phyloP scores from a whole-genome alignment of 2,797 vertebrate genomes.

The Alfaro cultratus region DNA sequence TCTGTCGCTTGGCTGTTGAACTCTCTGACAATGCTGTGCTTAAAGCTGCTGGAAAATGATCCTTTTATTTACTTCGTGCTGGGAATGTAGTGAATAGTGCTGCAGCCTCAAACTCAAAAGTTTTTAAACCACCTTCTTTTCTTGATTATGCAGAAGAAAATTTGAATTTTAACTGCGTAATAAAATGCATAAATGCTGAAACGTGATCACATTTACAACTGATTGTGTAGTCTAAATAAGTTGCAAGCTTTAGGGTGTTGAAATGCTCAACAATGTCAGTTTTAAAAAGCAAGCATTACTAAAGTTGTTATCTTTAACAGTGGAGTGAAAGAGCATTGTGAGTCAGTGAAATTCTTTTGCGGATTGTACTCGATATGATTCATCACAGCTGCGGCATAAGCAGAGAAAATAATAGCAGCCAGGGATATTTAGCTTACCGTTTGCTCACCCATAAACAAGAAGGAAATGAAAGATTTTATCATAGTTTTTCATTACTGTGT shows the following conservation, averaged over 20 bases:
- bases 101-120: constrained; percentile 56
- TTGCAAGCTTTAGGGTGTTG: not conserved
- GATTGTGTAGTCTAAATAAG: not conserved
- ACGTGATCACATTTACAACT: not conserved
- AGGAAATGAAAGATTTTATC: constrained; percentile 85
- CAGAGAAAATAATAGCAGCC: constrained; percentile 74
- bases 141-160: not conserved
- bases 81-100: constrained; percentile 68
- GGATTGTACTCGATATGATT: constrained; percentile 72
- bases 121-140: constrained; percentile 16
- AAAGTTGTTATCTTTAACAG: constrained; percentile 25
- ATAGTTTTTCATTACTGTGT: constrained; percentile 79
- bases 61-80: constrained; percentile 73
- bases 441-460: constrained; percentile 72
- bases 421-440: constrained; percentile 72
- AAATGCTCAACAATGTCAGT: not conserved
- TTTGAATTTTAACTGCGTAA: not conserved
- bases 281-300: not conserved
- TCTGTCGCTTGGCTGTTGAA: constrained; percentile 82
- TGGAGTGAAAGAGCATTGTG: constrained; percentile 36
- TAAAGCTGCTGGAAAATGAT: constrained; percentile 81
- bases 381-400: constrained; percentile 70
- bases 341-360: constrained; percentile 56
- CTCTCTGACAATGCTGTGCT: constrained; percentile 80
- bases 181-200: not conserved